A percentile compares a stretch with the other conserved stretches of the same genome.
Conservation (phyloP, 37 sponge, comb jelly and placozoan species). For the Bolinopsis microptera region DNA sequence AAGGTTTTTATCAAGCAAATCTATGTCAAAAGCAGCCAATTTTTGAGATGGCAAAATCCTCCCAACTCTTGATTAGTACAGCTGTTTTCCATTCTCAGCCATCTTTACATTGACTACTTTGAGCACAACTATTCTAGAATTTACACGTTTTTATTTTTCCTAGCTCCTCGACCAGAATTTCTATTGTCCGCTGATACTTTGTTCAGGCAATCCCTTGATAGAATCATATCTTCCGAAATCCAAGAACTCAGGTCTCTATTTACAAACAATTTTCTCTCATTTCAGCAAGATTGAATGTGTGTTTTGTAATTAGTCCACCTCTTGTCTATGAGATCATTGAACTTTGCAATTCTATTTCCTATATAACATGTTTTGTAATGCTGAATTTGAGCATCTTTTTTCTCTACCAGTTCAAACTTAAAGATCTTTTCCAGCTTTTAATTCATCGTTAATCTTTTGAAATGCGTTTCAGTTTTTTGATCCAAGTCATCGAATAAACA, state of each 20-base stretch:
- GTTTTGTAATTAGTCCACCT: not conserved
- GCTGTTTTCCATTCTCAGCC: not conserved
- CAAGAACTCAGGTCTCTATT: not conserved
- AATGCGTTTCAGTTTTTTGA: constrained; percentile 12
- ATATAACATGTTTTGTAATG: not conserved
- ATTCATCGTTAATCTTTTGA: not conserved
- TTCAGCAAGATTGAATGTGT: not conserved
- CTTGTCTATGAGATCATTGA: not conserved
- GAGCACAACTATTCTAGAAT: not conserved
- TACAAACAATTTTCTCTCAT: not conserved
- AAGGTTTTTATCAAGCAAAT: not conserved
- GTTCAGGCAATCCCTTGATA: not conserved
- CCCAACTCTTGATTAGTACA: not conserved
- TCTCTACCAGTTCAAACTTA: not conserved
- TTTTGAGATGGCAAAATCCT: constrained; percentile 7
- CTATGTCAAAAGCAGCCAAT: not conserved
- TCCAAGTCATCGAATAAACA: not conserved
- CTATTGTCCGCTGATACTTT: not conserved
- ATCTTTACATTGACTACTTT: not conserved
- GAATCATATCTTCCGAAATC: not conserved
- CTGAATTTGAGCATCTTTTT: constrained; percentile 16
- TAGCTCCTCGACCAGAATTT: not conserved
- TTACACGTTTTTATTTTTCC: not conserved
- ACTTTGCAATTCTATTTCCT: not conserved
- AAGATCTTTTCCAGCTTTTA: not conserved